A percentile compares a stretch with the other conserved stretches of the same genome.
Evolutionary conservation across 2,113 vertebrate genomes (phyloP).

Genomic region (Okapia johnstoni): DNA sequence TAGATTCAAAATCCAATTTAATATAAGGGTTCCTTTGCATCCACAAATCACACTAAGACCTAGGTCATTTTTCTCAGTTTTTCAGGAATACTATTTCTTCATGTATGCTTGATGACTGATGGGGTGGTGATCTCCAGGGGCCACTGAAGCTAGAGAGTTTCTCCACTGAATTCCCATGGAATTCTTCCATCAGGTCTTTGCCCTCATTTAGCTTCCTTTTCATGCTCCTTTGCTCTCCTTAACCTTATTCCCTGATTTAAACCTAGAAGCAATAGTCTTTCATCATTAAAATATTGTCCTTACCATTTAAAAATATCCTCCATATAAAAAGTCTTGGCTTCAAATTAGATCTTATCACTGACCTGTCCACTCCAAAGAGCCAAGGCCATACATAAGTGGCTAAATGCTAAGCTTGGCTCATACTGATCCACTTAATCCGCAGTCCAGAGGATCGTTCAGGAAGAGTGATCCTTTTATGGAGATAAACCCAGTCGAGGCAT

Average conservation of each 20-base stretch:
- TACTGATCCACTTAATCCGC: slow-evolving; percentile 34
- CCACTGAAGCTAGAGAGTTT: background rate
- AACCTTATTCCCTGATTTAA: slow-evolving; percentile 5
- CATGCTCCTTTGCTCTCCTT: background rate
- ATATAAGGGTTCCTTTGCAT: background rate
- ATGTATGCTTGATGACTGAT: background rate
- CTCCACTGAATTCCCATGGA: background rate
- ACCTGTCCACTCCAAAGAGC: background rate
- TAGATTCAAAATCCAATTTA: background rate
- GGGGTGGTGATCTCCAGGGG: background rate
- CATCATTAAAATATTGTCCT: background rate
- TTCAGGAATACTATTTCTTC: background rate
- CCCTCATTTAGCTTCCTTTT: background rate
- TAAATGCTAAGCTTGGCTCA: slow-evolving; percentile 39
- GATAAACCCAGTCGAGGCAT: slow-evolving; percentile 25
- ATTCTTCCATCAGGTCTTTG: background rate
- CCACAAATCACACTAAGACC: background rate
- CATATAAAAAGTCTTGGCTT: background rate
- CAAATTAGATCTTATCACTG: background rate
- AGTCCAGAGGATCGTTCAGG: background rate
- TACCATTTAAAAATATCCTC: slow-evolving; percentile 7
- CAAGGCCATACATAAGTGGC: background rate
- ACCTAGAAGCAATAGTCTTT: background rate
- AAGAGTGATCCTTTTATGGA: slow-evolving; percentile 40
- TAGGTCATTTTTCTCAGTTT: background rate